Conservation (phyloP, 2,797 vertebrate genomes). For the Xiphophorus birchmanni region DNA sequence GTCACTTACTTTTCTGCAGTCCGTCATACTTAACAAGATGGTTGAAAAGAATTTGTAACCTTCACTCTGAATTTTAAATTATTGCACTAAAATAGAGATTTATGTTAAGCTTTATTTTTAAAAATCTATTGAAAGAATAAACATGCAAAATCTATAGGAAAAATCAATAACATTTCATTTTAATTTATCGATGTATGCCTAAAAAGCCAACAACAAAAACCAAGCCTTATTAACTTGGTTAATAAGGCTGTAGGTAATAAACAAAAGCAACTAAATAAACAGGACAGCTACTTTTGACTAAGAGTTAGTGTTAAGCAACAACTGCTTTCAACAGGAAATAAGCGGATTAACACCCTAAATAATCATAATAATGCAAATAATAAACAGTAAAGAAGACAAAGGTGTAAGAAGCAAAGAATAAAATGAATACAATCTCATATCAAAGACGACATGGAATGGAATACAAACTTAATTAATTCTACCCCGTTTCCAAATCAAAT, state of each 20-base stretch:
- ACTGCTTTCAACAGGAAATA: background rate
- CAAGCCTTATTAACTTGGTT: background rate
- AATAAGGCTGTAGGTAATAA: background rate
- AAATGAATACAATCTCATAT: background rate
- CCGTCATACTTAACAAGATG: background rate
- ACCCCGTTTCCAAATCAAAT: background rate
- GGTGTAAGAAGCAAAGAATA: background rate
- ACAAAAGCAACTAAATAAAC: background rate
- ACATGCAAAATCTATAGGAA: background rate
- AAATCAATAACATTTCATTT: background rate
- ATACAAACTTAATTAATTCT: background rate
- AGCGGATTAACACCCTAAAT: background rate
- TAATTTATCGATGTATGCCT: background rate
- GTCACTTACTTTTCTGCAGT: background rate
- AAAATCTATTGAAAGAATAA: background rate
- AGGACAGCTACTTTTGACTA: background rate
- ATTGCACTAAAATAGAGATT: background rate
- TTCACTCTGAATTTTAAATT: background rate
- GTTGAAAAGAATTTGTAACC: background rate
- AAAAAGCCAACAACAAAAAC: background rate
- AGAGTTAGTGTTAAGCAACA: background rate
- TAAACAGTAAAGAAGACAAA: background rate
- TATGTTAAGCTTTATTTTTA: background rate
- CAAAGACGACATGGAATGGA: background rate
- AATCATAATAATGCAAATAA: background rate